Evolutionary conservation across 2,888 invertebrate genomes (phyloP).

Genomic region (Scaptomyza tumidula): DNA sequence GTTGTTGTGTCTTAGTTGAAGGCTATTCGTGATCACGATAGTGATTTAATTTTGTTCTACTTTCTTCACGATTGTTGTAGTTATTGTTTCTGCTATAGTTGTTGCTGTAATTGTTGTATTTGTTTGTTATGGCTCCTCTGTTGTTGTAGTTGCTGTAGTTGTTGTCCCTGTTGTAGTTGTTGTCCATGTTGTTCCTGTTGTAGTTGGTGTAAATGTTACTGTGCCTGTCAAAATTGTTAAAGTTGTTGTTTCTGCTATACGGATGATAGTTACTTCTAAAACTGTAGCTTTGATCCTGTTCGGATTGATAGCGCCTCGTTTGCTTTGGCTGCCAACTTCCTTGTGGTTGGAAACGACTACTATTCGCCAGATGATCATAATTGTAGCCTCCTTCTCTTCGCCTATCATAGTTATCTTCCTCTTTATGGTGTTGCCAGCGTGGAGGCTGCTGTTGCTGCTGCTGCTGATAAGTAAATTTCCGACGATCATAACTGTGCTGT

Average conservation of each 20-base stretch:
- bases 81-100: neutral
- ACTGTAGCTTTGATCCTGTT: neutral
- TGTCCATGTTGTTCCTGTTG: neutral
- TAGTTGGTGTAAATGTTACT: neutral
- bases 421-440: slow-evolving; percentile 1
- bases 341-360: neutral
- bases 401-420: neutral
- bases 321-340: neutral
- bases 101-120: neutral
- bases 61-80: neutral
- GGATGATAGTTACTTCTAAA: neutral
- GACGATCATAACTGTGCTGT: neutral
- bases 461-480: neutral
- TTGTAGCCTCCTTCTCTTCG: slow-evolving; percentile 1
- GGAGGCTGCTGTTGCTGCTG: slow-evolving; percentile 1
- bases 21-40: neutral
- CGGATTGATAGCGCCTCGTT: too few species aligned
- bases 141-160: slow-evolving; percentile 10
- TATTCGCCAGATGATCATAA: slow-evolving; percentile 1
- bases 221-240: neutral
- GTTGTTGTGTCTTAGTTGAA: neutral
- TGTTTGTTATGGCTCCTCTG: neutral
- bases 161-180: neutral
- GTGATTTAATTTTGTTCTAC: neutral
- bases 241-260: neutral